Evolutionary conservation across 1,140 invertebrate genomes (phyloP), one percentile per base, ranked within the genome.

Genomic region (Zaprionus tsacasi): DNA sequence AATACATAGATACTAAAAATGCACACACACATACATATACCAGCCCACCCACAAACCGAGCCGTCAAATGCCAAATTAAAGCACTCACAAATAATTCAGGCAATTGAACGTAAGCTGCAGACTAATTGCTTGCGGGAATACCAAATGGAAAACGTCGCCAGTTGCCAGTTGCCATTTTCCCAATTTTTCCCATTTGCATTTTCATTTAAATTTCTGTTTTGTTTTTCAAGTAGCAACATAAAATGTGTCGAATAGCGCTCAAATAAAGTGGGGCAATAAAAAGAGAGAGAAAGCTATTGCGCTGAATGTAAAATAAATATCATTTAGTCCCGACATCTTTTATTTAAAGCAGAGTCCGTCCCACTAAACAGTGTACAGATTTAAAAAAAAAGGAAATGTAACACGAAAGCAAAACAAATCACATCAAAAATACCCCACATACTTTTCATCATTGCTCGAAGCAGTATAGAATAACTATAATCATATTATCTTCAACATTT

Each of bases 121-220:
- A 73, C 83, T 88, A 87, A 87, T 87, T 87, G 82, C 79, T 79
- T 67, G 60, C 35, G 82, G 79, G 72, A 79, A 56, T 70, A 60
- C 60, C 15, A 64, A 65, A 78, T 60, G 65, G 30, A 50, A 36
- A 67, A 55, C 35, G 65, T 70, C 57, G 64, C 35, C 57, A 60
- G 61, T 25, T 55, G 21, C 25, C 48, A 75, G 40, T 70, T 68
- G 27, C 27, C 38, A 67, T 45, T 57, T 57, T 33, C n/a, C 27
- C 30, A 35, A 30, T 30, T 30, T 21, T 30, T 13, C 10, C 48
- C 21, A 63, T 81, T 79, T 85, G 57, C 71, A 82, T 82, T 63
- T 72, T 38, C 63, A 57, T 64, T 66, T 76, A 76, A 64, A 57
- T 56, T 65, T 57, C 30, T 21, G 45, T 55, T 66, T 66, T 52